phyloP scores from a whole-genome alignment of 1,140 invertebrate genomes.

The Aleiodes sp. region DNA sequence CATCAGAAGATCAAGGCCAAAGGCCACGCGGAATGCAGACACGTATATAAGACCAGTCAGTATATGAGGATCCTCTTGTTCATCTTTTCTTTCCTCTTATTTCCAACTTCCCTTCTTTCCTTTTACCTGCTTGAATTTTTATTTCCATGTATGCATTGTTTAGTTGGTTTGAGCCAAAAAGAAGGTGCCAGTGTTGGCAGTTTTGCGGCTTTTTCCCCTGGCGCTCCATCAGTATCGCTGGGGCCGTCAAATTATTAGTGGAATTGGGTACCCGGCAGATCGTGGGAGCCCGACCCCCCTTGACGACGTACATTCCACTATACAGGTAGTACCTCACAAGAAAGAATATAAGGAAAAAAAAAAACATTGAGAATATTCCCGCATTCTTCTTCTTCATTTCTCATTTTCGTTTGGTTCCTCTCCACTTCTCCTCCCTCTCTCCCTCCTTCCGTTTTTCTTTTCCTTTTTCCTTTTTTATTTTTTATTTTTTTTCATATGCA shows the following conservation, averaged over 20 bases:
- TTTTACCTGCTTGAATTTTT: no score
- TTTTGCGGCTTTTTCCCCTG: neutral
- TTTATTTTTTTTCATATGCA: conserved; percentile 6
- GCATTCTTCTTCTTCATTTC: conserved; percentile 27
- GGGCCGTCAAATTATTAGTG: conserved; percentile 55
- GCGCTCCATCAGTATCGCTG: conserved; percentile 38
- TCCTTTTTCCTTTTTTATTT: conserved; percentile 23
- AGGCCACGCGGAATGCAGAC: conserved; percentile 61
- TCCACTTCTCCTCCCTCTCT: conserved; percentile 25
- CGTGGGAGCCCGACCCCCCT: conserved; percentile 44
- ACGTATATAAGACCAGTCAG: conserved; percentile 58
- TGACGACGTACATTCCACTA: conserved; percentile 42
- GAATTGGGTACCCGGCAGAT: conserved; percentile 41
- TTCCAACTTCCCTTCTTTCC: neutral
- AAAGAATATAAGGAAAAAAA: neutral
- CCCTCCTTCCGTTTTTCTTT: conserved; percentile 25
- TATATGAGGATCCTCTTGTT: conserved; percentile 12
- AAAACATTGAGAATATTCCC: conserved; percentile 9
- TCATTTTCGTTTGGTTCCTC: conserved; percentile 25
- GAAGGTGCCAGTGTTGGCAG: neutral
- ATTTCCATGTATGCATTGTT: neutral
- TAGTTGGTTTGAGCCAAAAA: neutral
- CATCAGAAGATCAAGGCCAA: conserved; percentile 40
- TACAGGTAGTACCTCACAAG: conserved; percentile 23
- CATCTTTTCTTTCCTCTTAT: conserved; percentile 20